These are phyloP conservation scores for Gobio occitaniae DNA, from an alignment of 2,797 vertebrate species.

Conservation along the genomic window DNA sequence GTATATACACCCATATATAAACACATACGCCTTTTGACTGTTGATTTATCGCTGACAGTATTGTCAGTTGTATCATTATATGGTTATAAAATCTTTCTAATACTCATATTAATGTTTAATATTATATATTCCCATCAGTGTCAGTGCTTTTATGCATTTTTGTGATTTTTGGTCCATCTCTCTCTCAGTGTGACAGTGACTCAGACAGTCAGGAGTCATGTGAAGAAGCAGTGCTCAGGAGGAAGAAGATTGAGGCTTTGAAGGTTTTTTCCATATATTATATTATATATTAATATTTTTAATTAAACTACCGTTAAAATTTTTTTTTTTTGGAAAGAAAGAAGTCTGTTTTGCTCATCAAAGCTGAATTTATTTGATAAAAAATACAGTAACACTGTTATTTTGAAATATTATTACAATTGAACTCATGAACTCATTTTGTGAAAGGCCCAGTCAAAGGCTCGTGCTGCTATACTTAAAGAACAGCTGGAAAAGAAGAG, in stretches of 20 bases:
- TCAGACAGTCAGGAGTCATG: slow-evolving; percentile 87
- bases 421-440: neutral
- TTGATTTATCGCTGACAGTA: neutral
- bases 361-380: neutral
- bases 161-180: slow-evolving; percentile 37
- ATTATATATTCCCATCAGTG: neutral
- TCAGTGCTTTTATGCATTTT: neutral
- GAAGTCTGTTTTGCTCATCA: neutral
- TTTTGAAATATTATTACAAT: neutral
- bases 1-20: slow-evolving; percentile 64
- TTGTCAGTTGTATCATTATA: slow-evolving; percentile 3
- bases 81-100: neutral
- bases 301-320: neutral
- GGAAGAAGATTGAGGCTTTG: slow-evolving; percentile 89
- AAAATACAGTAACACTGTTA: neutral
- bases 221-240: slow-evolving; percentile 86
- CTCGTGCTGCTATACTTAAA: slow-evolving; percentile 90
- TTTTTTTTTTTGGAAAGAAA: neutral
- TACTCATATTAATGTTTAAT: neutral
- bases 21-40: neutral
- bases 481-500: slow-evolving; percentile 94
- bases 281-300: neutral
- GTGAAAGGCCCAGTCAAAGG: slow-evolving; percentile 87
- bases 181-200: slow-evolving; percentile 85
- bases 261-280: slow-evolving; percentile 77